Percentiles rank a stretch among this genome's conserved stretches.
Evolutionary conservation across 2,797 vertebrate genomes (phyloP).

Genomic region (Taenioides sp.): DNA sequence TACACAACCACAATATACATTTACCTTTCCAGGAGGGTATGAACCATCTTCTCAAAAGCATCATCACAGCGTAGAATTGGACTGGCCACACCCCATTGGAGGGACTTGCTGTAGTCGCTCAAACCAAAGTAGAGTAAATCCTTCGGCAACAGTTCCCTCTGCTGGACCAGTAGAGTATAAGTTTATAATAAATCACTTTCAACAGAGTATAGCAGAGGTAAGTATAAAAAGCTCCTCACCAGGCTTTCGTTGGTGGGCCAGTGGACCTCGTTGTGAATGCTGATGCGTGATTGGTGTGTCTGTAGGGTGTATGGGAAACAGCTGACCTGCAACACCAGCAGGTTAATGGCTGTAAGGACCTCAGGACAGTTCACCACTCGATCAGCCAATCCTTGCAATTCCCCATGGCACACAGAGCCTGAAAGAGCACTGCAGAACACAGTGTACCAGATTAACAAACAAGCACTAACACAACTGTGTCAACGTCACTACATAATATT

Average conservation of each 20-base stretch:
- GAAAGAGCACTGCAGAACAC: conserved; percentile 83
- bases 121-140: conserved; percentile 93
- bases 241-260: conserved; percentile 83
- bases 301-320: conserved; percentile 95
- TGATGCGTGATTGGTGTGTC: conserved; percentile 93
- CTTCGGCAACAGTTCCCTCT: conserved; percentile 81
- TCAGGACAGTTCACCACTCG: conserved; percentile 96
- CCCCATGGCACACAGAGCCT: conserved; percentile 90
- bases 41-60: conserved; percentile 98
- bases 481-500: neutral
- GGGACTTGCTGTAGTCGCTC: conserved; percentile 91
- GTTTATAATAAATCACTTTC: neutral
- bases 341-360: conserved; percentile 92
- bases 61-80: conserved; percentile 95
- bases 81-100: conserved; percentile 96
- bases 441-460: neutral
- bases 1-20: conserved; percentile 8
- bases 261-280: conserved; percentile 90
- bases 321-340: conserved; percentile 97
- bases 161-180: conserved; percentile 43
- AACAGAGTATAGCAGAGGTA: neutral
- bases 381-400: conserved; percentile 93
- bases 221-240: conserved; percentile 72
- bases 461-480: neutral
- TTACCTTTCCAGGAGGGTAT: conserved; percentile 92